A percentile compares a stretch with the other conserved stretches of the same genome.
Evolutionary conservation across 1,140 invertebrate species (phyloP).

Genomic region (Andricus grossulariae): DNA sequence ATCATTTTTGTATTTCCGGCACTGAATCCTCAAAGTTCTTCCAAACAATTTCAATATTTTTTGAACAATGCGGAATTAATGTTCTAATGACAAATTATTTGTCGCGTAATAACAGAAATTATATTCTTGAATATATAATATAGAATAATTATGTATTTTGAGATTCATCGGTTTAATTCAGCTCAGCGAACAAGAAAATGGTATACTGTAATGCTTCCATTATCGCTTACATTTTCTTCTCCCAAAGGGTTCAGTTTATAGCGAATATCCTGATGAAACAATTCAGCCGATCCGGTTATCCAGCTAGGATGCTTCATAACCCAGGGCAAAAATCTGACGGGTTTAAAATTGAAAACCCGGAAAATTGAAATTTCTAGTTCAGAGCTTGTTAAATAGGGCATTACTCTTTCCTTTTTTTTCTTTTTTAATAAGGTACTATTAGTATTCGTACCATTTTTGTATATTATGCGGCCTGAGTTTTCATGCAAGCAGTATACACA

Average conservation of each 20-base stretch:
- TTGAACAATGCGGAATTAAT: too few species aligned
- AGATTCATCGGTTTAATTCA: slow-evolving; percentile 25
- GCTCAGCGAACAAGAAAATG: slow-evolving; percentile 25
- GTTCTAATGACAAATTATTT: too few species aligned
- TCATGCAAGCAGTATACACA: slow-evolving; percentile 59
- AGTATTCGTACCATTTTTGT: too few species aligned
- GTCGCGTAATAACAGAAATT: too few species aligned
- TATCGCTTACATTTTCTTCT: slow-evolving; percentile 26
- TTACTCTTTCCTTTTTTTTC: slow-evolving; percentile 36
- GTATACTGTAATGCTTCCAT: slow-evolving; percentile 26
- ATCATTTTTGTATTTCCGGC: too few species aligned
- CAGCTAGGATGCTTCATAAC: slow-evolving; percentile 20
- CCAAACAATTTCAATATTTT: too few species aligned
- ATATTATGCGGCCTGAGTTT: slow-evolving; percentile 8
- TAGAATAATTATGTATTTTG: not conserved
- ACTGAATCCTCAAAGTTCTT: too few species aligned
- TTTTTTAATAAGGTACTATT: too few species aligned
- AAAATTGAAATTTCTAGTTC: too few species aligned
- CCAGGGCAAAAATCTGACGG: not conserved
- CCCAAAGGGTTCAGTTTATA: slow-evolving; percentile 23
- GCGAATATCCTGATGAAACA: slow-evolving; percentile 29
- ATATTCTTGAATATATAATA: not conserved
- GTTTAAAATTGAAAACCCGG: not conserved
- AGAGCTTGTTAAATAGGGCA: too few species aligned
- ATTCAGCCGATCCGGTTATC: slow-evolving; percentile 18